These are phyloP conservation scores for Agrochola circellaris DNA, from an alignment of 2,888 invertebrate genomes.

Conservation along the genomic window DNA sequence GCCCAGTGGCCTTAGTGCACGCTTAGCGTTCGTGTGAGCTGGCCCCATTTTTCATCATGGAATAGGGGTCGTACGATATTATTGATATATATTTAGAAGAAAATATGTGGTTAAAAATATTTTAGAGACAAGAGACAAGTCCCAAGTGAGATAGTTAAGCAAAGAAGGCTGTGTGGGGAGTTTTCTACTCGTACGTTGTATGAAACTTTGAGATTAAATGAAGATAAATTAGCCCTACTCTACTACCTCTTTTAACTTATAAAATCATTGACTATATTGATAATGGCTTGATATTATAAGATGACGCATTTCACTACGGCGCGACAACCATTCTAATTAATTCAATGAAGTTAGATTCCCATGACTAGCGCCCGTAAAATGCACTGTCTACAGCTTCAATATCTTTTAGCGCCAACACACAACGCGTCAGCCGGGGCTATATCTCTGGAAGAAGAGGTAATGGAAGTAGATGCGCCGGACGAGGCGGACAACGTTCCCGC, in stretches of 20 bases:
- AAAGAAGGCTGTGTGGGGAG: too few relatives aligned
- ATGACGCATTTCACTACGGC: neutral
- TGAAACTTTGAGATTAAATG: too few relatives aligned
- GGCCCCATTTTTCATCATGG: too few relatives aligned
- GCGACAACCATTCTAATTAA: neutral
- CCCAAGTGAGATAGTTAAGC: too few relatives aligned
- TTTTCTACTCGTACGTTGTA: too few relatives aligned
- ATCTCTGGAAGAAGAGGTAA: conserved; percentile 73
- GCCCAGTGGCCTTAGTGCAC: neutral
- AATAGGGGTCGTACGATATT: too few relatives aligned
- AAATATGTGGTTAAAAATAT: too few relatives aligned
- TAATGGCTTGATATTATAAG: neutral
- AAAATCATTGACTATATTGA: too few relatives aligned
- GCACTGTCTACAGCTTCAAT: neutral
- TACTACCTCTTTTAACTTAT: neutral
- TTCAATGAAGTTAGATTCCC: neutral
- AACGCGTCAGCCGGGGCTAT: conserved; percentile 51
- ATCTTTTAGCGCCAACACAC: conserved; percentile 25
- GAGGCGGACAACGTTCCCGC: conserved; percentile 20
- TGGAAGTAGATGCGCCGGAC: conserved; percentile 68
- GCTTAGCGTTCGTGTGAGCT: neutral
- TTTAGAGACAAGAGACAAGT: too few relatives aligned
- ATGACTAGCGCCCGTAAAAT: neutral
- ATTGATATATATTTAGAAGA: too few relatives aligned
- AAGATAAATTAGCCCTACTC: too few relatives aligned